phyloP scores from a whole-genome alignment of 2,113 vertebrate species.

The Aptenodytes forsteri region DNA sequence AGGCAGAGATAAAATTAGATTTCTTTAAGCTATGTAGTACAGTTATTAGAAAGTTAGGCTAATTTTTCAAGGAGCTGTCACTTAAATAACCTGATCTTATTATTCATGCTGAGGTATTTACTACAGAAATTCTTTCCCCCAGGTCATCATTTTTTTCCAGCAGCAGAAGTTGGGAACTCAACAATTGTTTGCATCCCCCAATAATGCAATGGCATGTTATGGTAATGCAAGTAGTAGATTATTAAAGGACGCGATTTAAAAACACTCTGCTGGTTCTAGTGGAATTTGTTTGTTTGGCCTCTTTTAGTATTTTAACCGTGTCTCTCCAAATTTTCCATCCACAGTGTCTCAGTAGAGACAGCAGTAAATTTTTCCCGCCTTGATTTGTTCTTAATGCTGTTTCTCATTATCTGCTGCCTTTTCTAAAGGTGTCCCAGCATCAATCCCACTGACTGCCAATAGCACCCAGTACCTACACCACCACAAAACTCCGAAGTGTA shows the following conservation, averaged over 20 bases:
- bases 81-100: slow-evolving; percentile 57
- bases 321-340: background rate
- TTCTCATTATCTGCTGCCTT: background rate
- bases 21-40: slow-evolving; percentile 59
- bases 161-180: slow-evolving; percentile 27
- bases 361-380: background rate
- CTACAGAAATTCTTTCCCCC: slow-evolving; percentile 38
- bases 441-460: background rate
- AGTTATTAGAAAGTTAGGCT: slow-evolving; percentile 60
- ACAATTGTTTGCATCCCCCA: background rate
- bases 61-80: slow-evolving; percentile 56
- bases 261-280: background rate
- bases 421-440: background rate
- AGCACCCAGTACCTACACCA: background rate
- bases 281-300: slow-evolving; percentile 27
- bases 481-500: background rate
- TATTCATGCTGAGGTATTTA: slow-evolving; percentile 61
- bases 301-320: background rate
- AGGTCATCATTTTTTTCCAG: slow-evolving; percentile 35
- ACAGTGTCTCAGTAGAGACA: background rate
- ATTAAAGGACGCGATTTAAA: slow-evolving; percentile 37
- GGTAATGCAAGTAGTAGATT: slow-evolving; percentile 3
- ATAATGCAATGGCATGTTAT: slow-evolving; percentile 18
- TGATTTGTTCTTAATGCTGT: background rate
- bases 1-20: slow-evolving; percentile 70